Conservation (phyloP, 2,888 invertebrate species). For the Andrena camellia region DNA sequence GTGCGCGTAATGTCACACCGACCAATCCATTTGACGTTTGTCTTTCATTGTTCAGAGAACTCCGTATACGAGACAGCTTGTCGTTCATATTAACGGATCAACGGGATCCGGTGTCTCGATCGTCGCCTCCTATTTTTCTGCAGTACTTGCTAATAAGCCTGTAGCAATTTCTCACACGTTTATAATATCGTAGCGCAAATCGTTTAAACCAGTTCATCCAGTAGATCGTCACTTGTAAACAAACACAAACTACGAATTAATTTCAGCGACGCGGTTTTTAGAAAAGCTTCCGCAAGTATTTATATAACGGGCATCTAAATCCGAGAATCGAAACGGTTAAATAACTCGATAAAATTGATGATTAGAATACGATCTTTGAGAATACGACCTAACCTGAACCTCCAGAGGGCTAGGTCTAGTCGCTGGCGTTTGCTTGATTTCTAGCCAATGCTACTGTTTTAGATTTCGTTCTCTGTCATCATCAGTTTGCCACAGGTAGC, state of each 20-base stretch:
- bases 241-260: background rate
- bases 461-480: background rate
- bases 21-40: constrained; percentile 41
- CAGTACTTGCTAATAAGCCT: background rate
- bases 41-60: constrained; percentile 18
- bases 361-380: background rate
- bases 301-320: background rate
- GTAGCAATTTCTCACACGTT: background rate
- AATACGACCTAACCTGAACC: constrained; percentile 12
- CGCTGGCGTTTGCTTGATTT: constrained; percentile 2
- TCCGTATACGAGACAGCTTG: constrained; percentile 15
- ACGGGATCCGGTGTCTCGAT: constrained; percentile 15
- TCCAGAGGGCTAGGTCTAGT: constrained; percentile 4
- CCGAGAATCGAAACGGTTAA: too few relatives aligned
- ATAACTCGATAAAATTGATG: background rate
- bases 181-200: background rate
- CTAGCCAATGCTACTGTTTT: background rate
- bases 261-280: background rate
- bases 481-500: background rate
- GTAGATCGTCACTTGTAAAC: background rate
- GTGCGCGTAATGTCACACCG: constrained; percentile 40
- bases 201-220: background rate
- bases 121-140: constrained; percentile 10
- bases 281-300: background rate
- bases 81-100: constrained; percentile 9